Base-by-base conservation (phyloP, 2,797 vertebrate species). In the Todus mexicanus region DNA sequence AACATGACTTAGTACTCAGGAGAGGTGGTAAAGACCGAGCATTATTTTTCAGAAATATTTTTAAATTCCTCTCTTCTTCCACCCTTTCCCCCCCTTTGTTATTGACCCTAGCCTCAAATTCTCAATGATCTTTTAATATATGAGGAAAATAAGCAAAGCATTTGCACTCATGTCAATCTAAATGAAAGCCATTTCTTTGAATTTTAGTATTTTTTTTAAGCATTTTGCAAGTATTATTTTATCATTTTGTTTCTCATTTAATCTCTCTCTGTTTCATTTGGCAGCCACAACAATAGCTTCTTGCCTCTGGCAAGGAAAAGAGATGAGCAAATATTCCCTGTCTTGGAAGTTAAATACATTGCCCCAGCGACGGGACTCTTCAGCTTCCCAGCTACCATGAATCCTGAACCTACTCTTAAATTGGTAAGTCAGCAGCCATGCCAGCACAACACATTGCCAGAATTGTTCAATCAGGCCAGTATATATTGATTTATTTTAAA, bases 291-390 rank as follows among this genome's bases (percentile, higher is more conserved):
- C 90, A 89, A 51, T 80, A 92, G 87, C 43, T 93, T 91, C 92
- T 94, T 91, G 83, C 90, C 93, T 92, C 93, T 95, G 96, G 95
- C 96, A 96, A 95, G 61, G 80, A 95, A 96, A 96, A 93, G 84
- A 96, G 95, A 87, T 95, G 96, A 96, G 77, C 89, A 97, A 96
- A 97, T 96, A 95, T 92, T 94, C 79, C 89, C 69, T 96, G 83
- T 89, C 90, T 97, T 95, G 95, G 96, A 97, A 96, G 95, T 92
- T 92, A 92, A 94, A 95, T 89, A 80, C 64, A 51, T 91, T 19
- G 29, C 91, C 91, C 75, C 85, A 87, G 87, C 9, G 77, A 65
- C 82, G 81, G 88, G 69, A 76, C 54, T 90, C 90, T 85, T 83
- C 86, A 88, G 88, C 87, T 93, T 96, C 90, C 96, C 70, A 88